These are phyloP conservation scores for Coreoperca whiteheadi DNA, from an alignment of 2,113 vertebrate species.

Conservation along the genomic window DNA sequence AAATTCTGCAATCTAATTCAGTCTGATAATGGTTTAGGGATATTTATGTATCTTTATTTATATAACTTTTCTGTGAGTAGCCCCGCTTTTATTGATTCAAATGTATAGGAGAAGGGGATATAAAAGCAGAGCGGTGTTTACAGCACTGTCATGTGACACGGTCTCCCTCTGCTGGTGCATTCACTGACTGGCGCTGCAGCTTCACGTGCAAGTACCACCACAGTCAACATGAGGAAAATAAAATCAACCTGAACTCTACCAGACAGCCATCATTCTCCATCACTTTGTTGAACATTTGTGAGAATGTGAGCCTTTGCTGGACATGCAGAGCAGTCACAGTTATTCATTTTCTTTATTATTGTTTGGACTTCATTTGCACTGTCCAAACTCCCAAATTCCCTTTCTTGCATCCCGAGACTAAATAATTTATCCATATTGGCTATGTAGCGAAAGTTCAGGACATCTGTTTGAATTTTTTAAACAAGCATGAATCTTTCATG, in stretches of 20 bases:
- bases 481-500: constrained; percentile 83
- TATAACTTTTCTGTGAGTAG: not conserved
- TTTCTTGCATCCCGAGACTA: constrained; percentile 67
- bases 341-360: constrained; percentile 25
- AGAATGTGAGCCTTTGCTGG: not conserved
- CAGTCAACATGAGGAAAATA: not conserved
- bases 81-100: not conserved
- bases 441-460: constrained; percentile 80
- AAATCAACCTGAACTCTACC: not conserved
- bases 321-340: not conserved
- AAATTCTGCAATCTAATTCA: not conserved
- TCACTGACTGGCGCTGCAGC: constrained; percentile 45
- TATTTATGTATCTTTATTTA: not conserved
- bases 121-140: not conserved
- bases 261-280: not conserved
- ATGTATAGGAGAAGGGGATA: not conserved
- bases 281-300: not conserved
- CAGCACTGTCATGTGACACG: constrained; percentile 52
- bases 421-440: constrained; percentile 79
- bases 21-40: not conserved
- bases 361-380: constrained; percentile 46
- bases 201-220: not conserved
- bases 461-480: constrained; percentile 85
- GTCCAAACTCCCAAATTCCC: constrained; percentile 53
- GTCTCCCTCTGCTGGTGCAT: constrained; percentile 81